Percentiles rank a stretch among this genome's conserved stretches.
Conservation (phyloP, 1,140 invertebrate genomes). For the Cydia strobilella region DNA sequence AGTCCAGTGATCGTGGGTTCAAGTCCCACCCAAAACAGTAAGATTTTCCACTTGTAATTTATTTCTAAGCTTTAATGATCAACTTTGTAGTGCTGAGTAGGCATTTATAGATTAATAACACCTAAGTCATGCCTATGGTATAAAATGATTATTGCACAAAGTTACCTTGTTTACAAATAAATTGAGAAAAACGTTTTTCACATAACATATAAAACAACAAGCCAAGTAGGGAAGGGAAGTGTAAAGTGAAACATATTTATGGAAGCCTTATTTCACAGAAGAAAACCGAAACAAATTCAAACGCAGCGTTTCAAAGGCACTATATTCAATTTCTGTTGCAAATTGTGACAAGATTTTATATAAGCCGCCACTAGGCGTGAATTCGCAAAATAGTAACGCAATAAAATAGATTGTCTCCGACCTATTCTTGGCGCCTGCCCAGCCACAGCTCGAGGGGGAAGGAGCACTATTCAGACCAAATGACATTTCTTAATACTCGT, state of each 20-base stretch:
- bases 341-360: slow-evolving; percentile 30
- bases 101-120: too few relatives aligned
- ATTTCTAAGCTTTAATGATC: too few relatives aligned
- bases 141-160: too few relatives aligned
- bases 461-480: slow-evolving; percentile 12
- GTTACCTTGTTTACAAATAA: not conserved
- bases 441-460: slow-evolving; percentile 16
- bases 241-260: slow-evolving; percentile 4
- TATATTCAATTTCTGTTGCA: slow-evolving; percentile 29
- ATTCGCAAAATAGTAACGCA: slow-evolving; percentile 28
- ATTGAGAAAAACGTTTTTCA: not conserved
- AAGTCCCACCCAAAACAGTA: too few relatives aligned
- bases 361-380: slow-evolving; percentile 28
- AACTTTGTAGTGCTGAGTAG: too few relatives aligned
- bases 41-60: too few relatives aligned
- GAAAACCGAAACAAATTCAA: slow-evolving; percentile 25
- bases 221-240: not conserved
- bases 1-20: too few relatives aligned
- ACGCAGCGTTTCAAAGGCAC: slow-evolving; percentile 26
- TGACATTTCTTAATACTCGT: not conserved
- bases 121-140: too few relatives aligned
- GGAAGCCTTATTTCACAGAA: slow-evolving; percentile 2
- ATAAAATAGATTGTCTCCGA: slow-evolving; percentile 29
- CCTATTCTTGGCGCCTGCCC: slow-evolving; percentile 23
- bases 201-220: not conserved